These are phyloP conservation scores for Todiramphus chloris DNA, from an alignment of 2,113 vertebrate genomes.

Conservation along the genomic window DNA sequence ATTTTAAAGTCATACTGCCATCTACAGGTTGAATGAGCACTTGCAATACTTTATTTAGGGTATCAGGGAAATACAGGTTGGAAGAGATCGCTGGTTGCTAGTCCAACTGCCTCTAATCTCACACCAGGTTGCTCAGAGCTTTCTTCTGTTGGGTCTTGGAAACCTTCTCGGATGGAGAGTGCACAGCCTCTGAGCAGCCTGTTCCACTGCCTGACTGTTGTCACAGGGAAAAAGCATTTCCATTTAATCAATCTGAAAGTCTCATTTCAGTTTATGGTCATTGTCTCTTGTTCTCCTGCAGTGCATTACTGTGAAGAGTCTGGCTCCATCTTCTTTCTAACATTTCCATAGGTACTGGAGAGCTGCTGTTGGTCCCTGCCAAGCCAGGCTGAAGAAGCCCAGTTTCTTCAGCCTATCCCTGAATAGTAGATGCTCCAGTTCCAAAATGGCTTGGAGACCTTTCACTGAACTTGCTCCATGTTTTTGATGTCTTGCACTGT, in stretches of 20 bases:
- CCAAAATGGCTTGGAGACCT: background rate
- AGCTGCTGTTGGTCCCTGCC: background rate
- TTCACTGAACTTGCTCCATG: background rate
- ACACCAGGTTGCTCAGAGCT: background rate
- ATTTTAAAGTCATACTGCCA: conserved; percentile 62
- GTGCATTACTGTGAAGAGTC: background rate
- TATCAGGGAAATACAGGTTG: background rate
- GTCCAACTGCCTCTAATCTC: background rate
- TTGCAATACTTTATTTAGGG: background rate
- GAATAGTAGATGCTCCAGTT: background rate
- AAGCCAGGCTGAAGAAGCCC: background rate
- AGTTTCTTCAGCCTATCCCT: background rate
- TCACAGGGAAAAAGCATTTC: background rate
- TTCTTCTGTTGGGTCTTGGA: background rate
- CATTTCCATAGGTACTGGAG: background rate
- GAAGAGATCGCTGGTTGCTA: background rate
- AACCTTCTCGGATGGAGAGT: background rate
- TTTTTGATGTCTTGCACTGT: background rate
- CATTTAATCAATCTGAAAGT: background rate
- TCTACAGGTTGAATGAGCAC: conserved; percentile 44
- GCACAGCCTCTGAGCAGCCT: background rate
- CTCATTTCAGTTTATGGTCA: background rate
- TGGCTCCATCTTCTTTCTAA: background rate
- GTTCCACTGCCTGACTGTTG: background rate
- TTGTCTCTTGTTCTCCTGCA: background rate